Conservation (phyloP, 1,140 invertebrate genomes). For the Eciton burchellii region DNA sequence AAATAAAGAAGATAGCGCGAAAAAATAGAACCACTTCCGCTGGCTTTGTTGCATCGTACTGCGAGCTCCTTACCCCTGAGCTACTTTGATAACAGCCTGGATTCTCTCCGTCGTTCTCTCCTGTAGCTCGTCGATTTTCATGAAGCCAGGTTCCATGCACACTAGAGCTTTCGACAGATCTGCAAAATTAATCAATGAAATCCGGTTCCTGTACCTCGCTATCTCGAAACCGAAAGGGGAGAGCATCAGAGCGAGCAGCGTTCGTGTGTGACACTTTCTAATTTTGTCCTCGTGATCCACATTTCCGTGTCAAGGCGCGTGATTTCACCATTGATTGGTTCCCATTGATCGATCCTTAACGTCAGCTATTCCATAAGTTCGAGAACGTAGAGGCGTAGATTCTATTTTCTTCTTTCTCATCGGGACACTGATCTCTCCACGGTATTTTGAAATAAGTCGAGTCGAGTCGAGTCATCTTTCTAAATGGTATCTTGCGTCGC, state of each 20-base stretch:
- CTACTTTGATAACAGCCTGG: constrained; percentile 71
- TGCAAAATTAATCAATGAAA: constrained; percentile 51
- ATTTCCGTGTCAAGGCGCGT: neutral
- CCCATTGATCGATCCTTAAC: neutral
- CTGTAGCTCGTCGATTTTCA: constrained; percentile 77
- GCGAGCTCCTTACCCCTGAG: constrained; percentile 78
- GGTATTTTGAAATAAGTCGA: too few species aligned
- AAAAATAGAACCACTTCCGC: neutral
- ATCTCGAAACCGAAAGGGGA: neutral
- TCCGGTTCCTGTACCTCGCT: neutral
- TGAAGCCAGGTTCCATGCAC: constrained; percentile 80
- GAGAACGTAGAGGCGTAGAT: neutral
- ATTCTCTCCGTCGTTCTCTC: constrained; percentile 80
- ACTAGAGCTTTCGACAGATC: constrained; percentile 80
- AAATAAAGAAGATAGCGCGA: constrained; percentile 18
- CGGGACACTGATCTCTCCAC: too few species aligned
- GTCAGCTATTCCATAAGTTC: neutral
- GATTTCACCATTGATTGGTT: constrained; percentile 12
- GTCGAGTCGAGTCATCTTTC: neutral
- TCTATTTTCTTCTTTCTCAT: neutral
- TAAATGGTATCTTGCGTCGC: neutral
- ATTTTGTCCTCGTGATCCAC: constrained; percentile 23
- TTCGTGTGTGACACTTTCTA: neutral
- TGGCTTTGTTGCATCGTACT: neutral
- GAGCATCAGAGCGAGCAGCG: constrained; percentile 2